Evolutionary conservation across 1,140 invertebrate species (phyloP).

Genomic region (Saxidomus purpurata): DNA sequence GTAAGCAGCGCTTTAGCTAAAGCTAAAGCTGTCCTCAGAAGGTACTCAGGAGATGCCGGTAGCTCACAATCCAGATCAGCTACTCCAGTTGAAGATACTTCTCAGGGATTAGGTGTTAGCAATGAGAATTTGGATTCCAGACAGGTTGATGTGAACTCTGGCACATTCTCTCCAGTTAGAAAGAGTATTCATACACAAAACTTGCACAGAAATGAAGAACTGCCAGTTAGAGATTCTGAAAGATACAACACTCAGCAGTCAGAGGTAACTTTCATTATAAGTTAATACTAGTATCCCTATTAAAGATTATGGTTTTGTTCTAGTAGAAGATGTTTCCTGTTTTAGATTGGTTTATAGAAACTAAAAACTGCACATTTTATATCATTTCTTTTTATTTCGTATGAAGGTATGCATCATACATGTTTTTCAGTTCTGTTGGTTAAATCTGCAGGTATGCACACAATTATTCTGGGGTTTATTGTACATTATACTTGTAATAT

Average conservation of each 20-base stretch:
- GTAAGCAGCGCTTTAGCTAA: conserved; percentile 8
- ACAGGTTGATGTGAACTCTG: neutral
- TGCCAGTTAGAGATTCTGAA: conserved; percentile 31
- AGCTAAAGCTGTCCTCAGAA: conserved; percentile 14
- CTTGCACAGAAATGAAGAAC: conserved; percentile 27
- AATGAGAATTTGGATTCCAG: neutral
- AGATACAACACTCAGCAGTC: neutral
- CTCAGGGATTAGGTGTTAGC: too few relatives aligned
- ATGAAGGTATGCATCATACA: too few relatives aligned
- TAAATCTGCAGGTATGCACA: too few relatives aligned
- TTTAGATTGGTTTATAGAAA: too few relatives aligned
- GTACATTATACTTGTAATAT: too few relatives aligned
- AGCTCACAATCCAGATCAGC: neutral
- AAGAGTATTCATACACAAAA: conserved; percentile 55
- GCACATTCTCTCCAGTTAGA: conserved; percentile 18
- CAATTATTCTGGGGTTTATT: too few relatives aligned
- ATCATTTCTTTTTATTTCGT: too few relatives aligned
- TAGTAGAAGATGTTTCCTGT: too few relatives aligned
- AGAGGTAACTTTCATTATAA: neutral
- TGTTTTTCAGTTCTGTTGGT: too few relatives aligned
- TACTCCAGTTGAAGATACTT: neutral
- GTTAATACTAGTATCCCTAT: too few relatives aligned
- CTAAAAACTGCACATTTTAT: too few relatives aligned
- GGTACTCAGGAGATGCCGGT: neutral
- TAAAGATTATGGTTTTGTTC: too few relatives aligned